Percentiles rank a stretch among this genome's conserved stretches.
Conservation (phyloP, 2,113 vertebrate genomes). For the Phocoena phocoena region DNA sequence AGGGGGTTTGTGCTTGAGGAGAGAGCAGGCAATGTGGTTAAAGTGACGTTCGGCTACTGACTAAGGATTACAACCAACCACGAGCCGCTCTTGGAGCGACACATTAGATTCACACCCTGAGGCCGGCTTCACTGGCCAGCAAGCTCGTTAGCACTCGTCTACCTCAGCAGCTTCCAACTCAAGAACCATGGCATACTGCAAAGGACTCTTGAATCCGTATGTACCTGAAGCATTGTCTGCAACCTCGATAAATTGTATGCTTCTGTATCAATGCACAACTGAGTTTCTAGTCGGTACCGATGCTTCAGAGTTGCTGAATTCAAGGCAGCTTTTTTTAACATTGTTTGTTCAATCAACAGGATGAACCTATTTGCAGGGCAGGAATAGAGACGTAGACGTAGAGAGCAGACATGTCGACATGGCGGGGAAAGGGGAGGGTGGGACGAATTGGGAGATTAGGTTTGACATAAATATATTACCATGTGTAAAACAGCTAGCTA, state of each 20-base stretch:
- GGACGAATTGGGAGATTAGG: too few relatives aligned
- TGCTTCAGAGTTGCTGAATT: background rate
- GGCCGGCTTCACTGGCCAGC: background rate
- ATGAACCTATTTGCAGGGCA: too few relatives aligned
- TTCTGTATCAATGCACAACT: background rate
- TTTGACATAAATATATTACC: too few relatives aligned
- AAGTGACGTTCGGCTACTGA: background rate
- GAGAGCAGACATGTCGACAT: too few relatives aligned
- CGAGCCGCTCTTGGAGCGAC: background rate
- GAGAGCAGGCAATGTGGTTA: background rate
- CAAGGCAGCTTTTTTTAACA: background rate
- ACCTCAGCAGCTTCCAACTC: background rate
- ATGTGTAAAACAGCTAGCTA: too few relatives aligned
- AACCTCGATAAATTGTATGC: background rate
- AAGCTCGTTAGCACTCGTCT: background rate
- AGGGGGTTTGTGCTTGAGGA: slow-evolving; percentile 27
- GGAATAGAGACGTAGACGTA: too few relatives aligned
- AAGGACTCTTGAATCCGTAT: background rate
- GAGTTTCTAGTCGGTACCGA: background rate
- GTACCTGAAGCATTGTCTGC: background rate
- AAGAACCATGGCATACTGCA: background rate
- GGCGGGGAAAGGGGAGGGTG: too few relatives aligned
- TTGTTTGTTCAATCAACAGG: background rate
- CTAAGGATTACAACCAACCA: background rate
- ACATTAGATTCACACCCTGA: background rate